Percentiles rank a stretch among this genome's conserved stretches.
Conservation (phyloP, 2,797 vertebrate genomes). For the Crypturellus tataupa region DNA sequence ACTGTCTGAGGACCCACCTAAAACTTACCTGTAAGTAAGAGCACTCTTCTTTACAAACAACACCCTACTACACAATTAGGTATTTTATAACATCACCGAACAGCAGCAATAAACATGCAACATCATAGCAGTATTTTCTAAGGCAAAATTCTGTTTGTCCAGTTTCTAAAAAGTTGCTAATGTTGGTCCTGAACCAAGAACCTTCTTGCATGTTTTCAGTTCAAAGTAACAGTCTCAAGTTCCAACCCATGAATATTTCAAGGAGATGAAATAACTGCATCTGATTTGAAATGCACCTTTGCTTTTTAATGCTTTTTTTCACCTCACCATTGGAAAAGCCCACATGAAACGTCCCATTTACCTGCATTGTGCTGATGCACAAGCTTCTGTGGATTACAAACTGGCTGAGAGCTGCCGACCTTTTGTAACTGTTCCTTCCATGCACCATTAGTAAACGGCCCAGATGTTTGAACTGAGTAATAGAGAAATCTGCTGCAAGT, state of each 20-base stretch:
- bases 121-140: neutral
- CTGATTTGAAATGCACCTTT: neutral
- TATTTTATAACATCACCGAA: neutral
- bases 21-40: neutral
- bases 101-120: neutral
- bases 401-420: constrained; percentile 96
- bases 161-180: neutral
- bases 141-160: neutral
- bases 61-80: neutral
- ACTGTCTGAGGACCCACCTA: neutral
- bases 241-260: neutral
- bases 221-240: neutral
- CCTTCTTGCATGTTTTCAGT: neutral
- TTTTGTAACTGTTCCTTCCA: constrained; percentile 97
- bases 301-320: neutral
- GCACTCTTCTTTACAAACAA: neutral
- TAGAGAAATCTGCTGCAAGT: constrained; percentile 95
- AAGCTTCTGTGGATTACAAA: constrained; percentile 98
- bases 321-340: too few species aligned
- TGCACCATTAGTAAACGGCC: constrained; percentile 98
- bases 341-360: constrained; percentile 50
- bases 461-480: constrained; percentile 97
- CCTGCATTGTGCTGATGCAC: constrained; percentile 99
- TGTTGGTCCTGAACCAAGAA: neutral
- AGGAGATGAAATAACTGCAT: neutral